Evolutionary conservation across 1,140 invertebrate genomes (phyloP), one percentile per base, ranked within the genome.

Genomic region (Littorina saxatilis): DNA sequence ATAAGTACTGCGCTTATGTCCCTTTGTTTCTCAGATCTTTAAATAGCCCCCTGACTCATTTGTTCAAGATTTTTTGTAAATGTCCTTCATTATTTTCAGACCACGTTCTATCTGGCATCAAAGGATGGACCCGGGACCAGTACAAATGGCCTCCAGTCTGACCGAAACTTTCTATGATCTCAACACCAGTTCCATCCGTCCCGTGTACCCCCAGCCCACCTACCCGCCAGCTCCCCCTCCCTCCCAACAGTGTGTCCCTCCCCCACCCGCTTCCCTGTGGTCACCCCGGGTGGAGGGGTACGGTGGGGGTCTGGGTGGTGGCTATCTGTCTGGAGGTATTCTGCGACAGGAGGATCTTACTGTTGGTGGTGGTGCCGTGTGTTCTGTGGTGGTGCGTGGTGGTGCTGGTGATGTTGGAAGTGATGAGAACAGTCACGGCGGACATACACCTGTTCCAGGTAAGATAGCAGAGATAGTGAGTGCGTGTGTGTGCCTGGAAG

Each of bases 111-210:
- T n/a, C n/a, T n/a, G n/a, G n/a, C n/a, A n/a, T n/a, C n/a, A n/a
- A n/a, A 47, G 43, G 7, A 47, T 47, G 43, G 43, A 47, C 43
- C 43, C 43, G 23, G 74, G 55, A 5, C 76, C 76, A 20, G 55
- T 78, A 2, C 76, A 78, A 23, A 66, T 78, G 55, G 29, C 76
- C 32, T 29, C 76, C 2, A 32, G 37, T 11, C 37, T 78, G 32
- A 78, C 55, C 7, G 76, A 78, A 35, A 78, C 76, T 35, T 78
- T 78, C 76, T 78, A 78, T 37, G 76, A 78, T 58, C 58, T 78
- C 13, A 37, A 78, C 76, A 61, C 32, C 76, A 37, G 32, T n/a
- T 39, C 76, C 39, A 35, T 78, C 50, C 55, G 43, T 37, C 29
- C 76, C 55, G 40, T n/a, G 27, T 40, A 73, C 70, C 76, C 52